Conservation (phyloP, 2,888 invertebrate genomes). For the Plebejus argus region DNA sequence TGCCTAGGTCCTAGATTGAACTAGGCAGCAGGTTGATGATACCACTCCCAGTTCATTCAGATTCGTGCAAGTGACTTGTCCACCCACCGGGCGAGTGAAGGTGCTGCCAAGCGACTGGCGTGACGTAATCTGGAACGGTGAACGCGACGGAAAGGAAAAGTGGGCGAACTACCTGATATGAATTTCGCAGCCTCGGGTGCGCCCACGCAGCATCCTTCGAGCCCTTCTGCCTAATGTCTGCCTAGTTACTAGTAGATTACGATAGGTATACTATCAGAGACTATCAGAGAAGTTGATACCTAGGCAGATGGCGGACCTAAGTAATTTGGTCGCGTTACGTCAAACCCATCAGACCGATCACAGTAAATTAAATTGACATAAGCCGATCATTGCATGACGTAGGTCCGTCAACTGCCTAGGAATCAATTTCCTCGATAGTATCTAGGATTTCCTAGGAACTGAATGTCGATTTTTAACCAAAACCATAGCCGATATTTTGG, state of each 20-base stretch:
- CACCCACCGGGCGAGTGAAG: conserved; percentile 38
- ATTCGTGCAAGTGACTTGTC: conserved; percentile 18
- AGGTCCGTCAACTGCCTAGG: no score
- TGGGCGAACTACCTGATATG: conserved; percentile 64
- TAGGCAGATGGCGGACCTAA: no score
- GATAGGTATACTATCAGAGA: background rate
- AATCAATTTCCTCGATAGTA: no score
- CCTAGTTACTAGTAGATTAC: conserved; percentile 4
- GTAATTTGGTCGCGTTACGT: no score
- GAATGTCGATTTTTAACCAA: no score
- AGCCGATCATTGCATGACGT: no score
- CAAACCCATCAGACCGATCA: no score
- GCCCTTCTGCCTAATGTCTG: conserved; percentile 42
- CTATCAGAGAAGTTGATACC: no score
- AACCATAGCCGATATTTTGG: no score
- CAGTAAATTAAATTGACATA: no score
- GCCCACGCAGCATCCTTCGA: conserved; percentile 59
- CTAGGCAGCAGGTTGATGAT: background rate
- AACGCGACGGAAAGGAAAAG: conserved; percentile 77
- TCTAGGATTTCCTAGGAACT: no score
- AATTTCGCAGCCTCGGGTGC: conserved; percentile 63
- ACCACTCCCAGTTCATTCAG: conserved; percentile 8
- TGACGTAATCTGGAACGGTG: conserved; percentile 78
- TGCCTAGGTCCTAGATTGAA: background rate
- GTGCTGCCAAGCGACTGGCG: conserved; percentile 47